Evolutionary conservation across 2,797 vertebrate genomes (phyloP).

Genomic region (Serranus cabrilla): DNA sequence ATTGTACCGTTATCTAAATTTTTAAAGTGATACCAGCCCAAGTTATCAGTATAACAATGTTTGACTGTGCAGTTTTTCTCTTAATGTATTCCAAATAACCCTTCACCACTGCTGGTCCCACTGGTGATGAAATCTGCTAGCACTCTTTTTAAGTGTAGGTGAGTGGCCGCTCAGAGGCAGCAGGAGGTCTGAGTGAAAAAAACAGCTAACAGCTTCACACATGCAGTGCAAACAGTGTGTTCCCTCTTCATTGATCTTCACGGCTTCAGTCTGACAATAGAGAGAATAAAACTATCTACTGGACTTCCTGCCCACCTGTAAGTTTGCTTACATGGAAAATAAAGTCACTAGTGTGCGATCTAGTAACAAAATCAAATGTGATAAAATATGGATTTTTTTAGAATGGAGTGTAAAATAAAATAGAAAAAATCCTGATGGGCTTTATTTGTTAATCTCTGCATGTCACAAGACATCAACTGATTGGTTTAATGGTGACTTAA

Average conservation of each 20-base stretch:
- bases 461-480: conserved; percentile 20
- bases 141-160: conserved; percentile 32
- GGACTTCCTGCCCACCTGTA: conserved; percentile 49
- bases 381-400: background rate
- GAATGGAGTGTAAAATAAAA: conserved; percentile 1
- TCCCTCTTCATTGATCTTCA: conserved; percentile 38
- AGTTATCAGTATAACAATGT: background rate
- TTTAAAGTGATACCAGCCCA: no score
- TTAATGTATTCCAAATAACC: conserved; percentile 15
- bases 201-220: conserved; percentile 48
- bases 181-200: conserved; percentile 65
- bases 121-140: conserved; percentile 39
- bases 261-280: conserved; percentile 39
- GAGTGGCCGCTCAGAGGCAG: conserved; percentile 46
- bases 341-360: background rate
- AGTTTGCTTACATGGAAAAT: conserved; percentile 18
- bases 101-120: conserved; percentile 24
- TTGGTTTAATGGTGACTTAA: conserved; percentile 8
- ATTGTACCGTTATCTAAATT: no score
- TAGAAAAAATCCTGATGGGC: background rate
- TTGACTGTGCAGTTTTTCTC: conserved; percentile 6
- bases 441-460: conserved; percentile 19
- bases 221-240: conserved; percentile 32
- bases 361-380: background rate
- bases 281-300: conserved; percentile 31